phyloP scores from a whole-genome alignment of 2,113 vertebrate species.

The Stegastes partitus region DNA sequence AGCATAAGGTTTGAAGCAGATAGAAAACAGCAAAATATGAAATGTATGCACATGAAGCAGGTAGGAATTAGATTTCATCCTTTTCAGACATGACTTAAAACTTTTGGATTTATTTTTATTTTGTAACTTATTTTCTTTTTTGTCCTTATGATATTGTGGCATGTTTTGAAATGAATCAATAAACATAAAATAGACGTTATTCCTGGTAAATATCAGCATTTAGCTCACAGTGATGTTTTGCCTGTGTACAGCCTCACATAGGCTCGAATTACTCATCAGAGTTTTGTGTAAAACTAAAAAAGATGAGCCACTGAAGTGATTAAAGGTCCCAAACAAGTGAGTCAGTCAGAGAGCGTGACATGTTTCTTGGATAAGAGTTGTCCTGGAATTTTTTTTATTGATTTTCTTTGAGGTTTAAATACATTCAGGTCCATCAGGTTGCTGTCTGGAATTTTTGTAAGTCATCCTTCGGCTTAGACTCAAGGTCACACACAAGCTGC shows the following conservation, averaged over 20 bases:
- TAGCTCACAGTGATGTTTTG: neutral
- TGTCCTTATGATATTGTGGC: no score
- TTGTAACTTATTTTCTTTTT: no score
- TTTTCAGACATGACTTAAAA: no score
- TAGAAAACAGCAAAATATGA: no score
- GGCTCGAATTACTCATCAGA: neutral
- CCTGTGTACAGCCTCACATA: neutral
- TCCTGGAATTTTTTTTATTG: neutral
- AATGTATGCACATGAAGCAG: no score
- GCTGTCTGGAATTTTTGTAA: neutral
- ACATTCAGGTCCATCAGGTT: neutral
- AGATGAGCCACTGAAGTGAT: neutral
- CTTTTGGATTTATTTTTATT: no score
- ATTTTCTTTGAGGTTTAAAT: neutral
- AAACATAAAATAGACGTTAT: no score
- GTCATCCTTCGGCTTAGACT: neutral
- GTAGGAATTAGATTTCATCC: no score
- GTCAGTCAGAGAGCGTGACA: neutral
- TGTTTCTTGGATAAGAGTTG: neutral
- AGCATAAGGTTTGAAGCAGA: no score
- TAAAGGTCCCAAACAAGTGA: neutral
- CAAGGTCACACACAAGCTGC: neutral
- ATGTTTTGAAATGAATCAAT: no score
- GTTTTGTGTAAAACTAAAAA: conserved; percentile 11
- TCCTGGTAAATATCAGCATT: neutral